phyloP scores from a whole-genome alignment of 1,140 invertebrate species.

The Macrobrachium rosenbergii region DNA sequence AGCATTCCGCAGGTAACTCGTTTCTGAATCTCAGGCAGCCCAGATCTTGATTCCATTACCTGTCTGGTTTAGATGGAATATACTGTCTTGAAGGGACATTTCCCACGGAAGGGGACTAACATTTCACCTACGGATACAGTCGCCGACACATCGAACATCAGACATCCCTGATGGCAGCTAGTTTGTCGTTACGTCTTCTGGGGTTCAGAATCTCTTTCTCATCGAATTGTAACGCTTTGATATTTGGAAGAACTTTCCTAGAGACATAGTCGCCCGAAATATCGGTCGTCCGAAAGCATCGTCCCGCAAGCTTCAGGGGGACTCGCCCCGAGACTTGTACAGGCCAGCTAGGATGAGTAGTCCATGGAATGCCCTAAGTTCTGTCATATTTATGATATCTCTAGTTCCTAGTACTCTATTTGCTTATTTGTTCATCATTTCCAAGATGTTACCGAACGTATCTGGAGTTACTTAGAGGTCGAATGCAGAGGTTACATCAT shows the following conservation, averaged over 20 bases:
- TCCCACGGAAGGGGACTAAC: too few relatives aligned
- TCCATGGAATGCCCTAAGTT: not conserved
- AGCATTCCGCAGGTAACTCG: too few relatives aligned
- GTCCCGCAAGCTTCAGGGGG: too few relatives aligned
- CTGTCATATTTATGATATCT: not conserved
- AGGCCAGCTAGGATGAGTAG: not conserved
- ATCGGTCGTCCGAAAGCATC: too few relatives aligned
- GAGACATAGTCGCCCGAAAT: not conserved
- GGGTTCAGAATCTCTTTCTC: too few relatives aligned
- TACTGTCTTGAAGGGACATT: too few relatives aligned
- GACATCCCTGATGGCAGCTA: not conserved
- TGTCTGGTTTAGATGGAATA: too few relatives aligned
- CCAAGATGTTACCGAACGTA: not conserved
- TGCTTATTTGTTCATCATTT: slow-evolving; percentile 10
- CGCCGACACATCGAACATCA: not conserved
- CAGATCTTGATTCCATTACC: too few relatives aligned
- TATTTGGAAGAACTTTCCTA: too few relatives aligned
- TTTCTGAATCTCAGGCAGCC: too few relatives aligned
- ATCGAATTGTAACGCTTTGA: too few relatives aligned
- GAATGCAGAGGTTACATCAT: not conserved
- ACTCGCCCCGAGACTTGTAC: slow-evolving; percentile 7
- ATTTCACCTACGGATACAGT: not conserved
- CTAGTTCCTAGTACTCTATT: not conserved
- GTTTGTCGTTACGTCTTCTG: not conserved
- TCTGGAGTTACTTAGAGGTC: not conserved